A percentile compares a stretch with the other conserved stretches of the same genome.
Evolutionary conservation across 2,113 vertebrate genomes (phyloP).

Genomic region (Thalassoma bifasciatum): DNA sequence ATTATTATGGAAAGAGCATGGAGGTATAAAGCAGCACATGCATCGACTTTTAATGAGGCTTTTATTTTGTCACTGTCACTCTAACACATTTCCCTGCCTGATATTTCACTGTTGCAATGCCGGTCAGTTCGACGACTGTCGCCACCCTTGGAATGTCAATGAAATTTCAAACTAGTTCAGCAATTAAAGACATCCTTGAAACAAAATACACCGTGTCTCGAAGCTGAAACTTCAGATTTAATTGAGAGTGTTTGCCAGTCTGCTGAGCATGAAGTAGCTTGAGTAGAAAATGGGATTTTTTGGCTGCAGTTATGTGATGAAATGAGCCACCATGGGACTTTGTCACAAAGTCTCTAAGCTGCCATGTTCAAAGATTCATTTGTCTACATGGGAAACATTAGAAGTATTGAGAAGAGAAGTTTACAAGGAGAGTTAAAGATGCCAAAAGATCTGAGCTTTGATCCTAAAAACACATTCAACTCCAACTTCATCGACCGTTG

Average conservation of each 20-base stretch:
- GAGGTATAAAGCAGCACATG: constrained; percentile 1
- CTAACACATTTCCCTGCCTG: constrained; percentile 5
- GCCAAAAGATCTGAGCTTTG: constrained; percentile 10
- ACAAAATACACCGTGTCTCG: constrained; percentile 52
- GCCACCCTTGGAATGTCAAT: constrained; percentile 39
- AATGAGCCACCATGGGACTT: constrained; percentile 56
- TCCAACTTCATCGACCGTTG: not conserved
- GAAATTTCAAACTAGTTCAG: constrained; percentile 48
- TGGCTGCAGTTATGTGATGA: constrained; percentile 29
- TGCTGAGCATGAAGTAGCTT: constrained; percentile 63
- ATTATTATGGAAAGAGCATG: not conserved
- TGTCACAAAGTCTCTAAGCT: constrained; percentile 59
- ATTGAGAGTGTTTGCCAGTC: constrained; percentile 69
- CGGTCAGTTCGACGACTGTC: constrained; percentile 23
- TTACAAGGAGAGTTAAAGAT: not conserved
- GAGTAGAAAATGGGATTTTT: constrained; percentile 70
- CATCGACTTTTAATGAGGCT: constrained; percentile 12
- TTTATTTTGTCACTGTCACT: constrained; percentile 18
- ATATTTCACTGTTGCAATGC: constrained; percentile 1
- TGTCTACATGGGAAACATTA: constrained; percentile 31
- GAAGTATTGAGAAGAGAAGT: constrained; percentile 8
- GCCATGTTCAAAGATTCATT: constrained; percentile 54
- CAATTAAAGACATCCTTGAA: constrained; percentile 61
- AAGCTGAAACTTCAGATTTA: constrained; percentile 70
- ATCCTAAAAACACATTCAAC: constrained; percentile 1